phyloP scores from a whole-genome alignment of 1,140 invertebrate species.

The Monomorium pharaonis region DNA sequence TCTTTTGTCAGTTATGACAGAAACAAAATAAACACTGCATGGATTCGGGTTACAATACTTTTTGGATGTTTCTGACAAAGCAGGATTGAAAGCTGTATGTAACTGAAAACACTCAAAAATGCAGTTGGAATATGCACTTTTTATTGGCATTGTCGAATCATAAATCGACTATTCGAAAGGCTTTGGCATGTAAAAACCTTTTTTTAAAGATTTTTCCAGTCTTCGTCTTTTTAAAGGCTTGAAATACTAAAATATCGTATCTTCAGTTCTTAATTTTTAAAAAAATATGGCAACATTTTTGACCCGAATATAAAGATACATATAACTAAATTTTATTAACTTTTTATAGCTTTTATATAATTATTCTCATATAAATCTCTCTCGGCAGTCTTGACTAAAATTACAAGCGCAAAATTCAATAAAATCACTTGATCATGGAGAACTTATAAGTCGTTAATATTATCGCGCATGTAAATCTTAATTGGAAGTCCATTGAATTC shows the following conservation, averaged over 20 bases:
- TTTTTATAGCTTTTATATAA: not conserved
- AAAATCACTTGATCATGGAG: not conserved
- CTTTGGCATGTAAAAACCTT: not conserved
- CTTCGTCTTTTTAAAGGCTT: not conserved
- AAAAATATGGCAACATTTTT: not conserved
- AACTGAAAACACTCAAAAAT: not conserved
- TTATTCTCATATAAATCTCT: slow-evolving; percentile 15
- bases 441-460: slow-evolving; percentile 22
- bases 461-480: slow-evolving; percentile 1
- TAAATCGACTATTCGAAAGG: not conserved
- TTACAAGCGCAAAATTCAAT: slow-evolving; percentile 19
- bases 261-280: not conserved
- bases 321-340: not conserved
- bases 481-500: slow-evolving; percentile 24
- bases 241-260: not conserved
- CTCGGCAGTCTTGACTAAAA: not conserved
- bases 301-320: not conserved
- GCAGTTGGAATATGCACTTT: not conserved
- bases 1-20: not conserved
- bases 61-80: not conserved
- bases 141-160: not conserved
- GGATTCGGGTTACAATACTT: not conserved
- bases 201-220: not conserved
- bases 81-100: not conserved
- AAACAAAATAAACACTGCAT: not conserved